Conservation (phyloP, 2,797 vertebrate species). For the Loris lydekkerianus region DNA sequence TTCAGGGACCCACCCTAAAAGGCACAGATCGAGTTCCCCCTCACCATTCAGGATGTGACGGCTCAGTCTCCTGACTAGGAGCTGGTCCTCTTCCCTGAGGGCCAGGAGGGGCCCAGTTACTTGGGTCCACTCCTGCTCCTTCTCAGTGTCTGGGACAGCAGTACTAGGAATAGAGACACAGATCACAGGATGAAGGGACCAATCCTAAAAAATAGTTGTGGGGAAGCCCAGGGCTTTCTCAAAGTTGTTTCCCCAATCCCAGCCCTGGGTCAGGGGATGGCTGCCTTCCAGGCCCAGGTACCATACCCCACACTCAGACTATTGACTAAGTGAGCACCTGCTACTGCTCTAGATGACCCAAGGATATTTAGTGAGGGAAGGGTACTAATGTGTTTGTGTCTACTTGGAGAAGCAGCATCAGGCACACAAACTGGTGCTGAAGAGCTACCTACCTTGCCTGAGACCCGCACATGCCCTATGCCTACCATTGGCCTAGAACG, state of each 20-base stretch:
- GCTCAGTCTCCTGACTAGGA: conserved; percentile 89
- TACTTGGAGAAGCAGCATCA: not conserved
- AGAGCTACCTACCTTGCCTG: not conserved
- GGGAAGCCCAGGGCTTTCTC: not conserved
- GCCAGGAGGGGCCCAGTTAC: conserved; percentile 74
- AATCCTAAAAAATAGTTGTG: not conserved
- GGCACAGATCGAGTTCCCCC: not conserved
- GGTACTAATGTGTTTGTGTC: not conserved
- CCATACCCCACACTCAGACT: not conserved
- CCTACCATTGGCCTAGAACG: conserved; percentile 91
- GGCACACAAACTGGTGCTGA: not conserved
- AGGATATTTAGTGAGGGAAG: not conserved
- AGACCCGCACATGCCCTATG: not conserved
- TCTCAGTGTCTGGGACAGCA: conserved; percentile 82
- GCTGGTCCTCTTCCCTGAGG: conserved; percentile 85
- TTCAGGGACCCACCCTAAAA: not conserved
- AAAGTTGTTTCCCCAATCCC: not conserved
- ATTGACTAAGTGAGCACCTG: not conserved
- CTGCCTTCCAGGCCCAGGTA: not conserved
- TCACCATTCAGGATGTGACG: conserved; percentile 78
- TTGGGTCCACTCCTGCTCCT: conserved; percentile 85
- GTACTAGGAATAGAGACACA: conserved; percentile 77
- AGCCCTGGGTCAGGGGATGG: not conserved
- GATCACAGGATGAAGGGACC: rapidly evolving
- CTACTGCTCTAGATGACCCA: not conserved